Evolutionary conservation across 2,113 vertebrate species (phyloP).

Genomic region (Ctenodactylus gundi): DNA sequence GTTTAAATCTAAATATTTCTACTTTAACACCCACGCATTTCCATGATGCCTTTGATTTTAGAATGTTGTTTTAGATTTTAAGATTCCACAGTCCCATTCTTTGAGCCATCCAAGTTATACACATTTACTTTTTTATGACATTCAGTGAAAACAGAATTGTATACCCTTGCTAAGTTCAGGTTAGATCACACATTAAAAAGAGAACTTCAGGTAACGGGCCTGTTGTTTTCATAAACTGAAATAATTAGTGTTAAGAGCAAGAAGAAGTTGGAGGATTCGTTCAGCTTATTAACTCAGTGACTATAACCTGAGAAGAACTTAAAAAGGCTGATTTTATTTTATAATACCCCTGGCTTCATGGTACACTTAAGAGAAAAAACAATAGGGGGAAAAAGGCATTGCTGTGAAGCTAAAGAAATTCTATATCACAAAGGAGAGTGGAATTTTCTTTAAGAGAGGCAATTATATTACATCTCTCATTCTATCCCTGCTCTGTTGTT

Average conservation of each 20-base stretch:
- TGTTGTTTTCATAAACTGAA: neutral
- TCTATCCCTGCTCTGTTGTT: conserved; percentile 37
- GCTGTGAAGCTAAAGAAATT: conserved; percentile 36
- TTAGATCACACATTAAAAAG: neutral
- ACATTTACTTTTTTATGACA: neutral
- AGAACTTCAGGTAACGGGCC: neutral
- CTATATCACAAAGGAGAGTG: neutral
- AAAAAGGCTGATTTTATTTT: neutral
- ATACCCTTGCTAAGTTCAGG: neutral
- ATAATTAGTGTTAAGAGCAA: conserved; percentile 51
- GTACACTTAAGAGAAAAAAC: neutral
- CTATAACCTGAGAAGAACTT: neutral
- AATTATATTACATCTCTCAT: conserved; percentile 28
- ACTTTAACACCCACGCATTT: neutral
- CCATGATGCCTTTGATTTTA: neutral
- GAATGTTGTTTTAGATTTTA: neutral
- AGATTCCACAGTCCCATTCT: accelerated
- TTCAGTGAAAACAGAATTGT: neutral
- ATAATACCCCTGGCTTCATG: conserved; percentile 2
- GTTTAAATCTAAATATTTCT: neutral
- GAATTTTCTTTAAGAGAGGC: conserved; percentile 42
- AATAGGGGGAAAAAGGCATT: neutral
- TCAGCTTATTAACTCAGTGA: conserved; percentile 34
- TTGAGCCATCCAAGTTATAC: neutral
- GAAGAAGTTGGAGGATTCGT: neutral